Evolutionary conservation across 1,140 invertebrate species (phyloP), one percentile per base, ranked within the genome.

Genomic region (Trachymyrmex septentrionalis): DNA sequence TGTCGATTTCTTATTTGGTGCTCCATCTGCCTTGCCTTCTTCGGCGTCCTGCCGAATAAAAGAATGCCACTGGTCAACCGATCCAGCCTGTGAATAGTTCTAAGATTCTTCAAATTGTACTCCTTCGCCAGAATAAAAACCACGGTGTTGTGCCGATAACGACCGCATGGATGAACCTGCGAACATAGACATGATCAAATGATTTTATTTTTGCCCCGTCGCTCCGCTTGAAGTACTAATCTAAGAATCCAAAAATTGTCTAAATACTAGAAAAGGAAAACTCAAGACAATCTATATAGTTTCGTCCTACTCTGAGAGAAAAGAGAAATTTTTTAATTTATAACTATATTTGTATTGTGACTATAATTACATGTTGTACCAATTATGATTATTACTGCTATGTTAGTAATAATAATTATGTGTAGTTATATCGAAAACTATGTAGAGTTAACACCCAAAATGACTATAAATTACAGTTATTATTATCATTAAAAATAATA

Each of bases 41-140:
- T 98, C 30, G 97, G 98, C 92, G 97, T 99, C 91, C 99, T 97
- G 3, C 98, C 99, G 93, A 99, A 98, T 50, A 99, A 96, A 27
- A 99, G 94, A 16, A 99, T 96, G 78, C 99, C 99, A 92, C 98
- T 99, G 7, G 99, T 99, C 89, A 99, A 95, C 93, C 99, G 96
- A 95, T 99, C 99, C 88, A 99, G 95, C 90, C 98, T 97, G 95
- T 98, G 98, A 90, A 99, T 98, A 92, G 99, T 99, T 92, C 99
- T 96, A 69, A 99, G 96, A 94, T 99, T 99, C 94, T 98, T 98
- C 94, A 99, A 96, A 94, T 99, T 98, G 94, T 98, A 98, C 95
- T 99, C 99, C 95, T 99, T 99, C 90, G 98, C 98, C 88, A 99
- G 96, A 89, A 99, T 99, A 94, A 99, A 99, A 27, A 99, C 98